Evolutionary conservation across 2,113 vertebrate species (phyloP).

Genomic region (Stomatorhinus ivindoensis): DNA sequence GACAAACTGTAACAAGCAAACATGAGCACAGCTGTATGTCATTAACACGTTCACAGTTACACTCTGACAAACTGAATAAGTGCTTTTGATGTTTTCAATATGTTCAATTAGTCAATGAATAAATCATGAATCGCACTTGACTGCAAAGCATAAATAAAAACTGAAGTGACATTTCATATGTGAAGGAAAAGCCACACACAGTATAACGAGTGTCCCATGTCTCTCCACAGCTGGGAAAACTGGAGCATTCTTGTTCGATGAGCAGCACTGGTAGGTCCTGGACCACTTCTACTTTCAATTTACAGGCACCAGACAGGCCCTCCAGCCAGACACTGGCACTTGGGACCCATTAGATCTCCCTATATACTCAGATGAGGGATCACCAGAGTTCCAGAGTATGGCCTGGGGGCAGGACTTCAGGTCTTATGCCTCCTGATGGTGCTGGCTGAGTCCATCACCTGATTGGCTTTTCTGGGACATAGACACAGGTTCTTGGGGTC

Average conservation of each 20-base stretch:
- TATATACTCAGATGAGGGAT: background rate
- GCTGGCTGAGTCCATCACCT: background rate
- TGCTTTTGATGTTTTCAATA: background rate
- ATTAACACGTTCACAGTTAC: background rate
- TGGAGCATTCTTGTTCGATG: background rate
- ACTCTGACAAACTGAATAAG: background rate
- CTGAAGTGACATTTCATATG: background rate
- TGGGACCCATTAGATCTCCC: background rate
- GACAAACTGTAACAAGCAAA: background rate
- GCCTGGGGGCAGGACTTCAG: background rate
- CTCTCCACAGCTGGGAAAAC: background rate
- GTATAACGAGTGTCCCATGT: background rate
- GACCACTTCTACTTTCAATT: background rate
- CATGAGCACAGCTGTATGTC: background rate
- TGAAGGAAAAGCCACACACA: background rate
- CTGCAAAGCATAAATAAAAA: background rate
- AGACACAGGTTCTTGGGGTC: background rate
- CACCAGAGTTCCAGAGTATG: background rate
- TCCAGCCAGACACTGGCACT: background rate
- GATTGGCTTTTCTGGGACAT: background rate
- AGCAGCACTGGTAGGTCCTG: background rate
- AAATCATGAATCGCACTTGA: background rate
- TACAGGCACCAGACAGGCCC: background rate
- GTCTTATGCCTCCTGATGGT: background rate
- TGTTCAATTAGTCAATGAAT: background rate